Percentiles rank a stretch among this genome's conserved stretches.
phyloP scores from a whole-genome alignment of 2,797 vertebrate species.

The Gadopsis marmoratus region DNA sequence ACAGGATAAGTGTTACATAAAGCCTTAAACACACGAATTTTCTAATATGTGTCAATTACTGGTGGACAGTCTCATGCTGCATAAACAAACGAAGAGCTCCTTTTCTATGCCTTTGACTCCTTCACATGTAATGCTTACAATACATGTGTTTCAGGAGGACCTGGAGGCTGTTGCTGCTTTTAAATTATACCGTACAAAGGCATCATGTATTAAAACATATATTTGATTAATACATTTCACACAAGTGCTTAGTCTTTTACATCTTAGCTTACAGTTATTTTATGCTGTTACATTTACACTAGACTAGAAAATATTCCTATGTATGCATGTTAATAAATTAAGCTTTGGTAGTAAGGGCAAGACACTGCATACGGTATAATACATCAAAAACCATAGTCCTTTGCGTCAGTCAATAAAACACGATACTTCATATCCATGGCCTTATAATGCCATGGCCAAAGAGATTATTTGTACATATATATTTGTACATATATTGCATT shows the following conservation, averaged over 20 bases:
- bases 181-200: neutral
- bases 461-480: neutral
- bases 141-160: neutral
- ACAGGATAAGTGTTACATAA: slow-evolving; percentile 31
- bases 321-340: neutral
- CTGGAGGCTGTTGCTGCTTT: neutral
- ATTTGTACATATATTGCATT: neutral
- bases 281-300: neutral
- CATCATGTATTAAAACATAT: neutral
- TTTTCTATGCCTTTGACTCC: neutral
- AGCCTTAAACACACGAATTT: slow-evolving; percentile 39
- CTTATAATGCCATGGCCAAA: neutral
- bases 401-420: neutral
- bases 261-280: neutral
- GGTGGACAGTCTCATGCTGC: neutral
- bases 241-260: neutral
- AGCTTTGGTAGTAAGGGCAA: neutral
- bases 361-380: neutral
- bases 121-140: neutral
- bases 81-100: neutral
- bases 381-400: neutral
- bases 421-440: neutral
- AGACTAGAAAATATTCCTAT: too few relatives aligned
- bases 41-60: slow-evolving; percentile 34
- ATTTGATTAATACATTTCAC: neutral